Base-by-base conservation (phyloP, 2,113 vertebrate genomes). In the Numida meleagris region DNA sequence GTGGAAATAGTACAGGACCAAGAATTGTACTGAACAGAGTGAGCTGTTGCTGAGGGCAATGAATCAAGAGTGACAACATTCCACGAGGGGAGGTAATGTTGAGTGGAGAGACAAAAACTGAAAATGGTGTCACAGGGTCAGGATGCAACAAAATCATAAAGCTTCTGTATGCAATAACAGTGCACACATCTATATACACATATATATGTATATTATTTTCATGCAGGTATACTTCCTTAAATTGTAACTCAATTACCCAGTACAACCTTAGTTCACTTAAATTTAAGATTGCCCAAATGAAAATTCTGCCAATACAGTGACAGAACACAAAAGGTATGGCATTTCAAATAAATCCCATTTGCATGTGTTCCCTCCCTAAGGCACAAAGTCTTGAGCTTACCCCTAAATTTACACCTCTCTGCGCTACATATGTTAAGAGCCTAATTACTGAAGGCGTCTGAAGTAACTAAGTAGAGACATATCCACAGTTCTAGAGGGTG, bases 81-180 rank as follows among this genome's bases (percentile, higher is more conserved):
- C 29, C 38, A 43, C 0, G 3, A 83, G 55, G 58, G 63, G 34
- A 93, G 42, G 67, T 94, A 91, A 77, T 61, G 72, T 65, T 71
- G 88, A 95, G 79, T 9, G 71, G 79, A 83, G 42, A 89, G 59
- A 91, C 57, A 94, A 95, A 89, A 94, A 40, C 40, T 71, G 78
- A 87, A 94, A 94, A 86, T 75, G 46, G 43, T 89, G 68, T 78
- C 68, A 86, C 15, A 19, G 57, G 67, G 82, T 94, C 72, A 89
- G 63, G 63, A 85, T 83, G 48, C 65, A 95, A 91, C 51, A 80
- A 88, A 91, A 91, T 91, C 55, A 68, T 82, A 91, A 86, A 78
- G 38, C 38, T 86, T 71, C 61, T 86, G 13, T 33, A 65, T 57
- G n/a, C 18, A 24, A 40, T 57, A 83, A 50, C 6, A 82, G 23